Evolutionary conservation across 1,140 invertebrate genomes (phyloP).

Genomic region (Littorina saxatilis): DNA sequence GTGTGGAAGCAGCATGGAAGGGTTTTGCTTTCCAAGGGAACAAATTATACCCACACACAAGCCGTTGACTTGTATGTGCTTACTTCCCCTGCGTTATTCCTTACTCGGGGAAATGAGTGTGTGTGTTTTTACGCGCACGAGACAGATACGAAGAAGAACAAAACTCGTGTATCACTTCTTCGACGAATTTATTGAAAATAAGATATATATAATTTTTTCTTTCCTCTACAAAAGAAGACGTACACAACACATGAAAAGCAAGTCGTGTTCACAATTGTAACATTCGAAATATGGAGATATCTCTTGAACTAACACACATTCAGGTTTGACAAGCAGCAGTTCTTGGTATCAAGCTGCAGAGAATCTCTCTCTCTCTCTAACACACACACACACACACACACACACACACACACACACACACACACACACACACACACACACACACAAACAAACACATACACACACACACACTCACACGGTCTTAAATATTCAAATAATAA

Average conservation of each 20-base stretch:
- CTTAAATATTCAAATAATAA: too few relatives aligned
- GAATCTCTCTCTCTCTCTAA: too few relatives aligned
- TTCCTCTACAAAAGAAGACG: neutral
- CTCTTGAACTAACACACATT: neutral
- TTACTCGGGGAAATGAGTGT: neutral
- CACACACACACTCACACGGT: too few relatives aligned
- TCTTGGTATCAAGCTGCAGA: neutral
- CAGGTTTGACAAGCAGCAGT: neutral
- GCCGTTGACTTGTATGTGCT: neutral
- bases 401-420: neutral
- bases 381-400: constrained; percentile 18
- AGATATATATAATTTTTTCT: neutral
- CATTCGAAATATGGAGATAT: neutral
- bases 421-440: neutral
- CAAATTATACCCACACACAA: neutral
- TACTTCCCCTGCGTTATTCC: neutral
- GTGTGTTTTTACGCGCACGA: too few relatives aligned
- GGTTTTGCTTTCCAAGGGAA: neutral
- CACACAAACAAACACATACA: too few relatives aligned
- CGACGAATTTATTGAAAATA: neutral
- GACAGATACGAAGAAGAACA: too few relatives aligned
- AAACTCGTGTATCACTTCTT: too few relatives aligned
- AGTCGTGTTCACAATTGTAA: neutral
- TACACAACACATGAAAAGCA: neutral
- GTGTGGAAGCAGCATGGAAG: too few relatives aligned